Conservation (phyloP, 2,797 vertebrate genomes). For the Petrocephalus schoutedeni region DNA sequence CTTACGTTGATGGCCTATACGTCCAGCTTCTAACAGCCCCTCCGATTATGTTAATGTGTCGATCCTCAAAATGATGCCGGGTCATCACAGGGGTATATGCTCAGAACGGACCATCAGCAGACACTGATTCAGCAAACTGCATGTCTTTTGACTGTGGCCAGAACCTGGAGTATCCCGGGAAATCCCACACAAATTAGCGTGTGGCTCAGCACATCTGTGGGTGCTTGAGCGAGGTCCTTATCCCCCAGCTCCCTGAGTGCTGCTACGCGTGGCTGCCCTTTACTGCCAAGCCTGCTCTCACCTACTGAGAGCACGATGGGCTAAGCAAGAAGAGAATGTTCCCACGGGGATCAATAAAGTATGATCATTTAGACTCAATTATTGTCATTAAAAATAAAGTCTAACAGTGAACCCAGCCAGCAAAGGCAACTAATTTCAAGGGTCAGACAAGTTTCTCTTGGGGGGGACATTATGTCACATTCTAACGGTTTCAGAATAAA, state of each 20-base stretch:
- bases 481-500: not conserved
- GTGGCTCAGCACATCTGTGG: no score
- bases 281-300: no score
- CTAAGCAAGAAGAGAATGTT: no score
- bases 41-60: not conserved
- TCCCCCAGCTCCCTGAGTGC: no score
- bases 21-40: not conserved
- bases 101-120: not conserved
- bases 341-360: no score
- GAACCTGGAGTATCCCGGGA: not conserved
- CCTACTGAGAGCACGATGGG: no score
- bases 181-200: not conserved
- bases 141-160: not conserved
- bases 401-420: not conserved
- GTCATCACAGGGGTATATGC: not conserved
- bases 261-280: no score
- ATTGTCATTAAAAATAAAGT: not conserved
- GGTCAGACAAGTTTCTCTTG: not conserved
- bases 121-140: not conserved
- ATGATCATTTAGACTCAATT: not conserved
- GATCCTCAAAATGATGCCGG: not conserved
- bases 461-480: not conserved
- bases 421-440: not conserved
- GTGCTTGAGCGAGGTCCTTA: no score
- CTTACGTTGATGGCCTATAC: not conserved